Conservation (phyloP, 2,797 vertebrate species). For the Phataginus tricuspis region DNA sequence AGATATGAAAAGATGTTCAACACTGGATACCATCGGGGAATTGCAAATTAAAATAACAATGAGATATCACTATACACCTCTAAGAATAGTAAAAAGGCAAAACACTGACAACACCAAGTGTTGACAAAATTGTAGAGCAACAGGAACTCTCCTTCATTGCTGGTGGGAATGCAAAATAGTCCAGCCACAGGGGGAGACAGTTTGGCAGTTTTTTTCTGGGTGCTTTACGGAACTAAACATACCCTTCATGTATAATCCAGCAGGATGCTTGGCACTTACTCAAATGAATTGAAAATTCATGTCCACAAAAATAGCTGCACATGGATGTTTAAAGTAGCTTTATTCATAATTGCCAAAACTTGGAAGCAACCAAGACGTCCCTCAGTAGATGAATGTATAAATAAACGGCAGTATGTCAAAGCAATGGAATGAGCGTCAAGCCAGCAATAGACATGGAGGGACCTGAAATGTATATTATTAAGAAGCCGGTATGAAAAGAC, state of each 20-base stretch:
- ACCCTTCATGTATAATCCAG: background rate
- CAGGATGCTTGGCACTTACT: background rate
- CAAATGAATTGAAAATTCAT: background rate
- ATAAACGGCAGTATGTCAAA: background rate
- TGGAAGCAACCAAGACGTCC: background rate
- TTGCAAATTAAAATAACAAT: background rate
- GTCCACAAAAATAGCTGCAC: background rate
- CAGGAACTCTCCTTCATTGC: background rate
- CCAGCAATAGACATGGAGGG: background rate
- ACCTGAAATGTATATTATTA: background rate
- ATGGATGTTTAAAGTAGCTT: background rate
- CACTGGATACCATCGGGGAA: background rate
- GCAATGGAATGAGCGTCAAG: background rate
- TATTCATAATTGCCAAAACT: background rate
- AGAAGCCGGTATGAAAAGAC: background rate
- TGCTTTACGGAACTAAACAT: background rate
- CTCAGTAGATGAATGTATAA: background rate
- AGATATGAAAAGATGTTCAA: background rate
- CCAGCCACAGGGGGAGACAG: background rate
- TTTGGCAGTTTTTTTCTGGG: background rate
- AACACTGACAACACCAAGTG: background rate
- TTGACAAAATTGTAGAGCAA: background rate
- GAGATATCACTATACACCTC: too few species aligned
- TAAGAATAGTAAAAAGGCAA: background rate
- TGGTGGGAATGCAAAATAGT: background rate